phyloP scores from a whole-genome alignment of 1,140 invertebrate species.

The Apis dorsata region DNA sequence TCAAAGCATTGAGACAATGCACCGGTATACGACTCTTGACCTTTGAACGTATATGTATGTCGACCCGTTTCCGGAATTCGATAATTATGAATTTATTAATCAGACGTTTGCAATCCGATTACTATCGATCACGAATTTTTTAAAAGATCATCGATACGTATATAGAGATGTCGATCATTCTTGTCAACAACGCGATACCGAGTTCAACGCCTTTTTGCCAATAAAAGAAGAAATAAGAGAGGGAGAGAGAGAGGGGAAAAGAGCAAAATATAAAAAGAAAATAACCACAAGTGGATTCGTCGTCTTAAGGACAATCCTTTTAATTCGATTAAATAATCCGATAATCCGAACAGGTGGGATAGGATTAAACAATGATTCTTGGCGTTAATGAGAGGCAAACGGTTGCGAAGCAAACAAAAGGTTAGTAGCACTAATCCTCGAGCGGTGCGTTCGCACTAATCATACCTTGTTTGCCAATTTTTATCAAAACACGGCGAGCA shows the following conservation, averaged over 20 bases:
- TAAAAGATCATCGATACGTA: slow-evolving; percentile 38
- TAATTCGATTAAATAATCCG: slow-evolving; percentile 60
- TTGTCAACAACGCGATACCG: neutral
- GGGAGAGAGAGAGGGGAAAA: neutral
- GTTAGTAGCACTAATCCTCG: slow-evolving; percentile 16
- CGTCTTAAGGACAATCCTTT: slow-evolving; percentile 37
- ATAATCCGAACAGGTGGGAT: slow-evolving; percentile 48
- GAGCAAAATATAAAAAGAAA: neutral
- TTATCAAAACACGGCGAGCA: neutral
- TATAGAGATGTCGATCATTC: neutral
- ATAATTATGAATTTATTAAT: slow-evolving; percentile 64
- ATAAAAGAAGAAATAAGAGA: neutral
- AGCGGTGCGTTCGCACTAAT: neutral
- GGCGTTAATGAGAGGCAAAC: slow-evolving; percentile 43
- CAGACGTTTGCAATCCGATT: slow-evolving; percentile 40
- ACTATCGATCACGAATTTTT: slow-evolving; percentile 43
- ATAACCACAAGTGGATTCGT: slow-evolving; percentile 8
- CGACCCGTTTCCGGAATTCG: slow-evolving; percentile 31
- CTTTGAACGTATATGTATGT: slow-evolving; percentile 46
- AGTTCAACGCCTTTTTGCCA: neutral
- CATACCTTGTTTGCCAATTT: slow-evolving; percentile 19
- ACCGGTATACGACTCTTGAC: neutral
- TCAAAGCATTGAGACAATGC: slow-evolving; percentile 33
- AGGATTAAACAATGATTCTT: slow-evolving; percentile 58
- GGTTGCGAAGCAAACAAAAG: slow-evolving; percentile 41